These are phyloP conservation scores for Littorina saxatilis DNA, from an alignment of 1,140 invertebrate species.

Conservation along the genomic window DNA sequence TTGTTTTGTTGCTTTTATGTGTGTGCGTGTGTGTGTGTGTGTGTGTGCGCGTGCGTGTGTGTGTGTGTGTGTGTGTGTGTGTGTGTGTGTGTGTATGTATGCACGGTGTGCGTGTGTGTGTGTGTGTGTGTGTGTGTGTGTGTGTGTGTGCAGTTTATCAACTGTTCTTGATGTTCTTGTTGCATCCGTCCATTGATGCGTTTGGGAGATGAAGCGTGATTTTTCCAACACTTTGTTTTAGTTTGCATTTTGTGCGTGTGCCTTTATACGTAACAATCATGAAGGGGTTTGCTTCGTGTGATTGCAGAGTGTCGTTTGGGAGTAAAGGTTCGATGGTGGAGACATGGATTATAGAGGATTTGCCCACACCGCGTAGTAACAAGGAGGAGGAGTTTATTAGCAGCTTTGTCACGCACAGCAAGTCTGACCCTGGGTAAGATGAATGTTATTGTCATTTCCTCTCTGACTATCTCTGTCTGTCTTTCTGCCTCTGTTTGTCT, in stretches of 20 bases:
- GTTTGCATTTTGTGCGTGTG: background rate
- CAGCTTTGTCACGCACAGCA: slow-evolving; percentile 40
- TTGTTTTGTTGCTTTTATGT: too few species aligned
- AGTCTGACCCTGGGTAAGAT: slow-evolving; percentile 44
- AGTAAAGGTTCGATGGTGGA: slow-evolving; percentile 66
- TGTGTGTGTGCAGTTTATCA: background rate
- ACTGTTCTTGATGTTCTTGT: background rate
- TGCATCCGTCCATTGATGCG: background rate
- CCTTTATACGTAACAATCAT: background rate
- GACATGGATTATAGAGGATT: slow-evolving; percentile 65
- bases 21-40: too few species aligned
- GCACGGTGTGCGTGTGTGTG: too few species aligned
- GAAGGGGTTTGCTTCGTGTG: background rate
- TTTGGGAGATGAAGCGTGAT: background rate
- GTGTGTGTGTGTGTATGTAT: too few species aligned
- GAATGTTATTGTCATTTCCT: background rate
- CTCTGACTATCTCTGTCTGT: too few species aligned
- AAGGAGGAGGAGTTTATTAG: slow-evolving; percentile 43
- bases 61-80: too few species aligned
- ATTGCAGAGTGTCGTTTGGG: slow-evolving; percentile 65
- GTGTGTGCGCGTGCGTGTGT: too few species aligned
- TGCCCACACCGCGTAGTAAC: slow-evolving; percentile 37
- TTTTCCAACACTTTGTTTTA: background rate
- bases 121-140: too few species aligned
- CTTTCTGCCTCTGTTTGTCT: too few species aligned